Base-by-base conservation (phyloP, 1,140 invertebrate species). In the Eumaeus atala region DNA sequence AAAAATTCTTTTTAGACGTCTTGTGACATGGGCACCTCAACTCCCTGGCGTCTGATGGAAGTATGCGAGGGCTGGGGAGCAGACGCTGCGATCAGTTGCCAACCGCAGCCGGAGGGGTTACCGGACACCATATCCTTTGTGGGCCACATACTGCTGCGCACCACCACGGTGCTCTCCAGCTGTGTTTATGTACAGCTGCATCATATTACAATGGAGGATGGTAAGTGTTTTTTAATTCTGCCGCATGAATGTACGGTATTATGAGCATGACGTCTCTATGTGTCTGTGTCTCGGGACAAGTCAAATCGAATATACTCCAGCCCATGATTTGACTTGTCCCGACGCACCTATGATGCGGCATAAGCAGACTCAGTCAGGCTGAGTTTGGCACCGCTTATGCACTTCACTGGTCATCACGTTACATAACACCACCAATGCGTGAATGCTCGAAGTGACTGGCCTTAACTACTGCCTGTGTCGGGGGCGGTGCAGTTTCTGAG, bases 1-100 rank as follows among this genome's bases (percentile, higher is more conserved):
- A n/a, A n/a, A 33, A 48, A 8, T 38, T 36, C 38, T 34, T 66
- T 66, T 47, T 51, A 85, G 82, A 71, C 68, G 0, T 58, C 54
- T 0, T 85, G 82, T 49, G 71, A 75, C n/a, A 62, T 85, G 0
- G 71, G 75, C 34, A 57, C 67, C 6, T 55, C 56, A 1, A 58
- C 65, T 0, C 78, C 84, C 0, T 81, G 75, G 77, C 67, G 72
- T 1, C 63, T 84, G 11, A 78, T 87, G 74, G 74, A 86, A 33
- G 77, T 88, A 16, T 88, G 87, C 52, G 74, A 81, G 8, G 71
- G 74, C 8, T 85, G 81, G 81, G 55, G 67, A 3, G 84, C 82
- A 0, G 77, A 85, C 44, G 69, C 61, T 0, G 59, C 84, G 0
- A 35, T 34, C 0, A 66, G 69, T 6, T 88, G 86, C 52, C 62